phyloP scores from a whole-genome alignment of 2,888 invertebrate genomes.

The Pimpla rufipes region DNA sequence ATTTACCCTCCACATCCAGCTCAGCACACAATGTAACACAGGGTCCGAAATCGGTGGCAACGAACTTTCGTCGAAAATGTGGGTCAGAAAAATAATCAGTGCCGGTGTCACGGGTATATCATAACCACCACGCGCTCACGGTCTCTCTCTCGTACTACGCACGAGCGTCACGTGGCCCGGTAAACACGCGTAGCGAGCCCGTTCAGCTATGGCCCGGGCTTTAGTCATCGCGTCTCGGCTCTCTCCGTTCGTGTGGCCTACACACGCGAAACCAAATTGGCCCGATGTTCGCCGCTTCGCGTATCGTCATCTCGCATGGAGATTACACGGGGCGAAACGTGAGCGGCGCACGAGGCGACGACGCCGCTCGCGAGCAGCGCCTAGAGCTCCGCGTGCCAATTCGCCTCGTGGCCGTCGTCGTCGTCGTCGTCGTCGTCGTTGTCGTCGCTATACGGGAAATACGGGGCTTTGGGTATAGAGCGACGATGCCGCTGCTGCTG shows the following conservation, averaged over 20 bases:
- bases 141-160: conserved; percentile 54
- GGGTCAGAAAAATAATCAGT: conserved; percentile 82
- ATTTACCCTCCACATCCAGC: no score
- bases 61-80: conserved; percentile 83
- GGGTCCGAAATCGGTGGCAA: conserved; percentile 74
- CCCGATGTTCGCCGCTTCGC: conserved; percentile 16
- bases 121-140: no score
- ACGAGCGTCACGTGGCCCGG: conserved; percentile 51
- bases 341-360: conserved; percentile 1
- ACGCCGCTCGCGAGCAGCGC: background rate
- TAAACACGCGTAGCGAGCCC: conserved; percentile 25
- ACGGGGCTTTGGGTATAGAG: conserved; percentile 36
- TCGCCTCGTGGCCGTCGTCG: background rate
- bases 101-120: conserved; percentile 67
- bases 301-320: background rate
- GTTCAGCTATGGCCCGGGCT: conserved; percentile 17
- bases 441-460: background rate
- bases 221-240: conserved; percentile 51
- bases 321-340: conserved; percentile 4
- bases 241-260: no score
- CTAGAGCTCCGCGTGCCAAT: conserved; percentile 27
- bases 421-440: background rate
- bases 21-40: no score
- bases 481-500: background rate
- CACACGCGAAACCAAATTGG: background rate